Percentiles rank a stretch among this genome's conserved stretches.
Conservation (phyloP, 2,797 vertebrate species). For the Propithecus deckenii region DNA sequence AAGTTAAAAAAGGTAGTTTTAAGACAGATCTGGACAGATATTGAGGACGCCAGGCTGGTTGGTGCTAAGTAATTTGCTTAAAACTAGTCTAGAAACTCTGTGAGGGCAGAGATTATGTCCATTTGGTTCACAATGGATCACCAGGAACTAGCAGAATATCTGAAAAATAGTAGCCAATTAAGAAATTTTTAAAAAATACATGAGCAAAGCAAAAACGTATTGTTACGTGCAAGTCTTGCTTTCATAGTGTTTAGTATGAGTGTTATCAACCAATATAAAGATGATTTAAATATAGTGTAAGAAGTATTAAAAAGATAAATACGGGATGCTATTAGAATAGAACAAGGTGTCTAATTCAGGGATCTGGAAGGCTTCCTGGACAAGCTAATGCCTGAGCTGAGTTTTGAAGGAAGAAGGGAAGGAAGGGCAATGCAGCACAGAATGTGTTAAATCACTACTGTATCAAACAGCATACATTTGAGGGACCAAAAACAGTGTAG, state of each 20-base stretch:
- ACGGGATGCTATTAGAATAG: not conserved
- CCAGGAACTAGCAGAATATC: not conserved
- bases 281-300: not conserved
- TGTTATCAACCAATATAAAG: not conserved
- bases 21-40: not conserved
- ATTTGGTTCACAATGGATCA: not conserved
- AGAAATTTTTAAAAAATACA: not conserved
- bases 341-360: not conserved
- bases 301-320: not conserved
- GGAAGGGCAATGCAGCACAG: not conserved
- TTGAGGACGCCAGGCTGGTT: not conserved
- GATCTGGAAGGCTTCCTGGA: conserved; percentile 17
- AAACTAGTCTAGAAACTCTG: not conserved
- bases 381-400: not conserved
- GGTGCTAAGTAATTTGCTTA: not conserved
- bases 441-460: not conserved
- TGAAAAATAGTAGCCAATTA: not conserved
- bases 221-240: not conserved
- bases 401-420: conserved; percentile 13
- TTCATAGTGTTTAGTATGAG: not conserved
- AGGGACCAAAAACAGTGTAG: not conserved
- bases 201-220: not conserved
- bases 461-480: not conserved
- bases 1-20: not conserved
- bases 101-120: not conserved